Conservation (phyloP, 2,113 vertebrate genomes). For the Phaetusa simplex region DNA sequence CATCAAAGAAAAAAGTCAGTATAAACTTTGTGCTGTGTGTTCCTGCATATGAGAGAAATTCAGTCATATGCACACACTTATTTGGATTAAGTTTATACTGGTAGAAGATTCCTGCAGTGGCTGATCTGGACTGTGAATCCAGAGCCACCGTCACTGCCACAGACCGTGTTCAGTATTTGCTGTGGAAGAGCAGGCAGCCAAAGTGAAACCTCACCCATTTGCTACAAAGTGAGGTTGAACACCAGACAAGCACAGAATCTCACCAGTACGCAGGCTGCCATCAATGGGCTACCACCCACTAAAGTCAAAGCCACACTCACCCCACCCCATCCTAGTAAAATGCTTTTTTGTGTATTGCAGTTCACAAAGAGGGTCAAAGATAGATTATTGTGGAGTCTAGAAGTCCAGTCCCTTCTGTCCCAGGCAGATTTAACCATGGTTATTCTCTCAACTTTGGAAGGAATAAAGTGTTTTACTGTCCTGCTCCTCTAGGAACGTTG, state of each 20-base stretch:
- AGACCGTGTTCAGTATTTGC: neutral
- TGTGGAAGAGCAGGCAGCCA: neutral
- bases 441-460: neutral
- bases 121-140: neutral
- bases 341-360: neutral
- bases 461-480: neutral
- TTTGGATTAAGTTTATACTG: neutral
- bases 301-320: neutral
- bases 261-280: neutral
- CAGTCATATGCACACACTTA: fast-evolving
- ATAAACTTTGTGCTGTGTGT: neutral
- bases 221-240: neutral
- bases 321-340: neutral
- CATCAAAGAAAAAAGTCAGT: neutral
- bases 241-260: neutral
- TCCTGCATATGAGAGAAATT: neutral
- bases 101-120: neutral
- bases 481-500: neutral
- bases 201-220: neutral
- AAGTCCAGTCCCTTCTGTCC: neutral
- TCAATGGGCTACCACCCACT: neutral
- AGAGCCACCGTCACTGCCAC: fast-evolving
- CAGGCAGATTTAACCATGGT: neutral
- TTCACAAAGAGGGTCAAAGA: neutral
- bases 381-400: neutral